Evolutionary conservation across 2,113 vertebrate species (phyloP).

Genomic region (Xiphophorus couchianus): DNA sequence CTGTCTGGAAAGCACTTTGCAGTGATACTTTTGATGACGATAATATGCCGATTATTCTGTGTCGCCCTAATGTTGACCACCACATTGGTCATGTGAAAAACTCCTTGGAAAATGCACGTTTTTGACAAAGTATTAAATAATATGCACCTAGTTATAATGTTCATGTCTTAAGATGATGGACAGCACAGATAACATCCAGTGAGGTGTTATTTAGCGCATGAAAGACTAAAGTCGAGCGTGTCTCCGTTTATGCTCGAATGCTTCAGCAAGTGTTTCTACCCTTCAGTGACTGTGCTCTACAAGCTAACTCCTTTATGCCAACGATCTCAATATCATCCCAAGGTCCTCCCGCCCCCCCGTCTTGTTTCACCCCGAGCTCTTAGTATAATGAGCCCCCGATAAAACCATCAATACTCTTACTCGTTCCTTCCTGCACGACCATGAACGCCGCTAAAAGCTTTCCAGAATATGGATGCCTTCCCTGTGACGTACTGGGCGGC

Average conservation of each 20-base stretch:
- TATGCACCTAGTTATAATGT: not conserved
- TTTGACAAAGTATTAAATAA: not conserved
- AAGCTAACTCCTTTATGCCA: slow-evolving; percentile 10
- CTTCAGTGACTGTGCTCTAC: not conserved
- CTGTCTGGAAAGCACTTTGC: not conserved
- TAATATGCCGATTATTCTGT: not conserved
- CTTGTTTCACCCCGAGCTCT: slow-evolving; percentile 64
- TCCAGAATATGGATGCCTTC: slow-evolving; percentile 73
- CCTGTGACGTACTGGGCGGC: slow-evolving; percentile 74
- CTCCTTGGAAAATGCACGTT: not conserved
- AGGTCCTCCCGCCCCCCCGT: slow-evolving; percentile 71
- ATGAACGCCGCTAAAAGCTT: slow-evolving; percentile 79
- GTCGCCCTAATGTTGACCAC: not conserved
- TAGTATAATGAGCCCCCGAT: slow-evolving; percentile 83
- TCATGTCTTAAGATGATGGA: not conserved
- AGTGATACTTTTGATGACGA: not conserved
- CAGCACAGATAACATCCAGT: not conserved
- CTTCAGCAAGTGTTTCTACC: not conserved
- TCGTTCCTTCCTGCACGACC: slow-evolving; percentile 68
- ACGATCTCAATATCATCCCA: slow-evolving; percentile 72
- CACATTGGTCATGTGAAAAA: not conserved
- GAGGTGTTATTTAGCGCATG: not conserved
- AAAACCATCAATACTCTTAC: slow-evolving; percentile 80
- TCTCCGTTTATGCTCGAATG: not conserved
- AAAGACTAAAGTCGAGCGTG: not conserved